Percentiles rank a stretch among this genome's conserved stretches.
Evolutionary conservation across 2,888 invertebrate genomes (phyloP).

Genomic region (Nesidiocoris tenuis): DNA sequence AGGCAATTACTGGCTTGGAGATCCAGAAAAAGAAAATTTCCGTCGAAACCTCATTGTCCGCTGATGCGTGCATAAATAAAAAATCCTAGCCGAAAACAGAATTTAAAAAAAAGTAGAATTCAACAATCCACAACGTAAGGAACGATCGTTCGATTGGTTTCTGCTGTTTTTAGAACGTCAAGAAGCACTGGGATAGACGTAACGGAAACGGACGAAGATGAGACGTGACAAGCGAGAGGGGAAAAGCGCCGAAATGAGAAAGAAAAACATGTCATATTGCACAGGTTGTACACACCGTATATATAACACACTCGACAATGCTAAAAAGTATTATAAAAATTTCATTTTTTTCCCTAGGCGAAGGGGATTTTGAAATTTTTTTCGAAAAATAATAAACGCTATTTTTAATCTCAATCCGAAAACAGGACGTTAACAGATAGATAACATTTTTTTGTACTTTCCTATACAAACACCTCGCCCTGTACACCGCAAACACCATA

Average conservation of each 20-base stretch:
- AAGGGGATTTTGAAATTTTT: background rate
- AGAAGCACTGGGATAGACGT: background rate
- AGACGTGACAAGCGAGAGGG: background rate
- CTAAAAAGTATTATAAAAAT: background rate
- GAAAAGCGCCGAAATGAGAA: background rate
- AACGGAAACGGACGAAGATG: background rate
- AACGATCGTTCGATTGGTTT: background rate
- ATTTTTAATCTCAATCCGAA: background rate
- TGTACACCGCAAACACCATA: background rate
- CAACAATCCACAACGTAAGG: background rate
- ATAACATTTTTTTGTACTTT: background rate
- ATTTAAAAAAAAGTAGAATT: background rate
- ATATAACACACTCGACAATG: background rate
- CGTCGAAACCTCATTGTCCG: too few relatives aligned
- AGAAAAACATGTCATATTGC: background rate
- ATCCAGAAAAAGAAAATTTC: constrained; percentile 21
- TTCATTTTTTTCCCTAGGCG: background rate
- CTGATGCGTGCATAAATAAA: too few relatives aligned
- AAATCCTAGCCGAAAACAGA: too few relatives aligned
- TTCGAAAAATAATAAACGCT: background rate
- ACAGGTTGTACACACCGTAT: background rate
- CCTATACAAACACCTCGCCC: background rate
- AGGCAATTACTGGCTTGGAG: constrained; percentile 10
- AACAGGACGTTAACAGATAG: background rate
- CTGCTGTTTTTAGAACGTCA: background rate